phyloP scores from a whole-genome alignment of 92 coral and sea anemone genomes.

The Plumapathes pennacea region DNA sequence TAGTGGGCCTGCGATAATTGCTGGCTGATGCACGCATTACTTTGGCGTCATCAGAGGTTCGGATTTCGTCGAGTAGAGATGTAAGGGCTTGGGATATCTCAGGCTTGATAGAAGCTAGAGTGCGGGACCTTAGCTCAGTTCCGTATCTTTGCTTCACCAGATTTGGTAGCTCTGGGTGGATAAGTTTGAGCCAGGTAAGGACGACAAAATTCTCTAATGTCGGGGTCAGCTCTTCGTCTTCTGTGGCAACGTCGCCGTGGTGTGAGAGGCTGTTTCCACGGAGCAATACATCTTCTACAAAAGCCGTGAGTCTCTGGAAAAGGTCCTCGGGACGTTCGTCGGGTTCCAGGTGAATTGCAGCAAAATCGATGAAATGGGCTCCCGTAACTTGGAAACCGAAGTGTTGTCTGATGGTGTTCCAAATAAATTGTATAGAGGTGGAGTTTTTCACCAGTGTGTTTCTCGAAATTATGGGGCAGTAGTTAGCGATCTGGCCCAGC shows the following conservation, averaged over 20 bases:
- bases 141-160: slow-evolving; percentile 66
- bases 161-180: slow-evolving; percentile 50
- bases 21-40: slow-evolving; percentile 47
- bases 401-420: slow-evolving; percentile 60
- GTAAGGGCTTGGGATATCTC: slow-evolving; percentile 57
- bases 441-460: slow-evolving; percentile 58
- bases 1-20: slow-evolving; percentile 6
- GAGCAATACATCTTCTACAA: slow-evolving; percentile 57
- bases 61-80: slow-evolving; percentile 46
- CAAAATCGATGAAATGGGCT: slow-evolving; percentile 53
- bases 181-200: slow-evolving; percentile 47
- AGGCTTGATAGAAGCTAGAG: slow-evolving; percentile 53
- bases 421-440: slow-evolving; percentile 50
- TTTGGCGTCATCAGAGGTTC: slow-evolving; percentile 48
- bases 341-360: slow-evolving; percentile 46
- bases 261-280: slow-evolving; percentile 49
- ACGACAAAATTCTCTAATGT: slow-evolving; percentile 56
- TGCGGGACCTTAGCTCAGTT: slow-evolving; percentile 58
- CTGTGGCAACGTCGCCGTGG: slow-evolving; percentile 50
- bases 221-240: slow-evolving; percentile 67
- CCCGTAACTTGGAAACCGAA: slow-evolving; percentile 69
- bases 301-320: slow-evolving; percentile 60
- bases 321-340: slow-evolving; percentile 80
- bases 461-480: slow-evolving; percentile 60
- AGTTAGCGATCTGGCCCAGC: slow-evolving; percentile 69